Base-by-base conservation (phyloP, 2,888 invertebrate species). In the Lepidochitona cinerea region DNA sequence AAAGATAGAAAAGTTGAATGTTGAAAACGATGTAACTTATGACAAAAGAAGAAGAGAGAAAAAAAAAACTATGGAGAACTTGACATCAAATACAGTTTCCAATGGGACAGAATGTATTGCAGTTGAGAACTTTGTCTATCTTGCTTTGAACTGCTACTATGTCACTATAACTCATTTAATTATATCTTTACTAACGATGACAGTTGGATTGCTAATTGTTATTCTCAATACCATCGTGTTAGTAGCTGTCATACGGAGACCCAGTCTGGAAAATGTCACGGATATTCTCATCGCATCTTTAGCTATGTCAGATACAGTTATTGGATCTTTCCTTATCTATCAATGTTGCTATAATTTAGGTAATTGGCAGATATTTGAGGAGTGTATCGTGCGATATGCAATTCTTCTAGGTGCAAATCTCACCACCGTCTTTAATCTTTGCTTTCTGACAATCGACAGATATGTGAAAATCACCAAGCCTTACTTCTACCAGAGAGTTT, bases 341-440 rank as follows among this genome's bases (percentile, higher is more conserved):
- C 82, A 81, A 67, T 78, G 80, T 3, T 49, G 72, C 4, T 85
- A 85, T 77, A 83, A 80, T 73, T 68, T 84, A 26, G n/a, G 73
- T 23, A 84, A 85, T 68, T 85, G 78, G 68, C 85, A 85, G 74
- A 76, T 82, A 37, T 65, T 75, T 9, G 66, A 75, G 37, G 84
- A 84, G 70, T 84, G 84, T 54, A 35, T 79, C 18, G 70, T 78
- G 52, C 72, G 83, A 29, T 81, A 78, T 37, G 81, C 82, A 36
- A 33, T 83, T 6, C 71, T 84, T 7, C 77, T 79, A 7, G 64
- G 73, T 6, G 70, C 80, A 72, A 69, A 77, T 1, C 68, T 83
- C 41, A 77, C 74, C 54, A 83, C 83, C 0, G 80, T 79, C 9
- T 78, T 77, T 32, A 79, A 80, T 71, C 74, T 84, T 37, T 64